Base-by-base conservation (phyloP, 2,888 invertebrate species). In the Spisula solida region DNA sequence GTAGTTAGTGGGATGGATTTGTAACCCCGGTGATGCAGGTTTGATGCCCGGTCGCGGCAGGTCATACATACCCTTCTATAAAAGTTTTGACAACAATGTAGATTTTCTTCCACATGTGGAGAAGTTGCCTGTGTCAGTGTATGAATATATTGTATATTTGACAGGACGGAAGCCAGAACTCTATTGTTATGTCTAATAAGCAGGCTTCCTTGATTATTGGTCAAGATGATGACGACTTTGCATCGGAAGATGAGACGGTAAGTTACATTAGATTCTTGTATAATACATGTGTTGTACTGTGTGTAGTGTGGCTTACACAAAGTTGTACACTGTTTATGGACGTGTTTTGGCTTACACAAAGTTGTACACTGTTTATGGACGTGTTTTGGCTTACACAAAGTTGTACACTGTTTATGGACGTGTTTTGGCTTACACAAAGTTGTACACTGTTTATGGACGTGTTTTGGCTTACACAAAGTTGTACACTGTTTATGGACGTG, bases 141-240 rank as follows among this genome's bases (percentile, higher is more conserved):
- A 14, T 41, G 4, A 16, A 41, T 80, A 48, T 80, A n/a, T 0
- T 48, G 0, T 48, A 12, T 80, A 31, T 41, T 60, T 31, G 31
- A 8, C 56, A 92, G 92, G 92, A 92, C 56, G 87, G 87, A 8
- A 89, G 88, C 70, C 88, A 84, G 79, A 88, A 85, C 60, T 89
- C 90, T 48, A 82, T 88, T 34, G 86, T 85, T 51, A 87, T 89
- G 87, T 84, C 90, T 10, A 78, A 48, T 14, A 87, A 82, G 70
- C 79, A 78, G 41, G 56, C 81, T n/a, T 87, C 85, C 66, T 97
- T 94, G 80, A 99, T 99, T 89, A 98, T 99, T 95, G 98, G 98
- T 25, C 99, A 99, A 98, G 99, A 99, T 96, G 99, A 99, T 96
- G 99, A 99, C 95, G 99, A 99, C 95, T 98, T 98, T 91, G 93